Evolutionary conservation across 2,113 vertebrate species (phyloP).

Genomic region (Pseudorasbora parva): DNA sequence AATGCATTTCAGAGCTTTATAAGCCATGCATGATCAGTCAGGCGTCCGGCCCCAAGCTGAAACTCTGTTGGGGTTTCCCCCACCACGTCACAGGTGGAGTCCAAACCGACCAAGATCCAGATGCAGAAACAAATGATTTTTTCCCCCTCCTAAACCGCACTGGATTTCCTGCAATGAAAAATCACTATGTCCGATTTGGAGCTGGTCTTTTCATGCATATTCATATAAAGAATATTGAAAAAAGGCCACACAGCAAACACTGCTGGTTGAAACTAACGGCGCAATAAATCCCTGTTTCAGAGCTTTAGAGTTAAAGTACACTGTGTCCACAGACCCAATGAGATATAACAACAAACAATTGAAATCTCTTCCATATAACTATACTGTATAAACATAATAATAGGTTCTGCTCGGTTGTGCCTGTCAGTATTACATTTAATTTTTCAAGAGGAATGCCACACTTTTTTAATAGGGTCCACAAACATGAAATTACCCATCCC

Average conservation of each 20-base stretch:
- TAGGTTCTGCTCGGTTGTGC: not conserved
- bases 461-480: not conserved
- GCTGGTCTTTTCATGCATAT: constrained; percentile 12
- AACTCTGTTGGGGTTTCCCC: constrained; percentile 52
- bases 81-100: constrained; percentile 8
- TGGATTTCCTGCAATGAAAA: not conserved
- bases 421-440: not conserved
- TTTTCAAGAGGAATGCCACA: not conserved
- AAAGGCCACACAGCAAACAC: not conserved
- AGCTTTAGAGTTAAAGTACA: not conserved
- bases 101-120: constrained; percentile 32
- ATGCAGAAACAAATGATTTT: constrained; percentile 41
- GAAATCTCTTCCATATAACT: not conserved
- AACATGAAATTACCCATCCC: not conserved
- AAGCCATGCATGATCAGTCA: constrained; percentile 35
- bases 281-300: not conserved
- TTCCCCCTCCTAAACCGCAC: not conserved
- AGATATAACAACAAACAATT: not conserved
- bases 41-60: constrained; percentile 6
- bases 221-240: not conserved
- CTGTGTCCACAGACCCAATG: not conserved
- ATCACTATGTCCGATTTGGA: not conserved
- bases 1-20: constrained; percentile 52
- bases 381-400: not conserved
- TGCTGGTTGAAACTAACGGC: not conserved